A percentile compares a stretch with the other conserved stretches of the same genome.
Conservation (phyloP, 2,888 invertebrate species). For the Lasioglossum calceatum region DNA sequence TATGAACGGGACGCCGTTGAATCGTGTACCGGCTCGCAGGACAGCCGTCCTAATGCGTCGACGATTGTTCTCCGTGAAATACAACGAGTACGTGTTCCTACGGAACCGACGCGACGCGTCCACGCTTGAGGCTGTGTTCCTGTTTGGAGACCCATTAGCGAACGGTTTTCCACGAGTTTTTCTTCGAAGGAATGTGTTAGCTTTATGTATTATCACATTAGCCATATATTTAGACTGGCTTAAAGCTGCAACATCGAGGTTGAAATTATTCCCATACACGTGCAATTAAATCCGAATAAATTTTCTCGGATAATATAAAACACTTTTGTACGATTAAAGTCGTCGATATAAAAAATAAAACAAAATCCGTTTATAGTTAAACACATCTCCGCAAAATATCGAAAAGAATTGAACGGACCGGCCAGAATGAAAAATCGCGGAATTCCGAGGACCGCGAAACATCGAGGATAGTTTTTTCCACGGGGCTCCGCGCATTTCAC, state of each 20-base stretch:
- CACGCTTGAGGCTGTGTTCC: slow-evolving; percentile 4
- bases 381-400: neutral
- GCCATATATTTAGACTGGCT: too few relatives aligned
- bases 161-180: neutral
- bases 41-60: slow-evolving; percentile 40
- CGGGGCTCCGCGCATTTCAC: neutral
- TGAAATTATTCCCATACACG: neutral
- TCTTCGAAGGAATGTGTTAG: neutral
- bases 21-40: slow-evolving; percentile 29
- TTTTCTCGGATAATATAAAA: neutral
- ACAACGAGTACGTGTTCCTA: slow-evolving; percentile 26
- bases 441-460: slow-evolving; percentile 25
- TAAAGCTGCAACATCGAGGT: neutral
- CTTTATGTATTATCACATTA: too few relatives aligned
- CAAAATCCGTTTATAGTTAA: neutral
- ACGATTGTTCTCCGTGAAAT: slow-evolving; percentile 34
- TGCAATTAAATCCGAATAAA: too few relatives aligned
- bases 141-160: slow-evolving; percentile 18
- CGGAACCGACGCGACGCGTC: neutral
- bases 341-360: neutral
- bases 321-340: neutral
- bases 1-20: slow-evolving; percentile 56
- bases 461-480: neutral
- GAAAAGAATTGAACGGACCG: neutral
- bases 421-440: neutral